Percentiles rank a stretch among this genome's conserved stretches.
Conservation (phyloP, 2,888 invertebrate genomes). For the Ornithoptera priamus region DNA sequence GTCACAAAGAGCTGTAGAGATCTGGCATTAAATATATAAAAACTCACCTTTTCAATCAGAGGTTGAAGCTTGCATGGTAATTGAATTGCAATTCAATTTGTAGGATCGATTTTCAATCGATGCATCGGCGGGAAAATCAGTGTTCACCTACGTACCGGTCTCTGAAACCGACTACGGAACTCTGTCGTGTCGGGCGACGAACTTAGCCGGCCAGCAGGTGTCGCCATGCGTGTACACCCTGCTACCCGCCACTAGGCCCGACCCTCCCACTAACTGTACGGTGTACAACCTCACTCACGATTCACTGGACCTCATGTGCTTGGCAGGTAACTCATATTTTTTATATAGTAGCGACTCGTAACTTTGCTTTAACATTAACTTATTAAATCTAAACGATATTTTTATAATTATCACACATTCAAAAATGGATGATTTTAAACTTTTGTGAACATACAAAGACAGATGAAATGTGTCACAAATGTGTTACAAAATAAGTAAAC, state of each 20-base stretch:
- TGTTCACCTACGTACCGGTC: slow-evolving; percentile 88
- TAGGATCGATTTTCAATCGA: slow-evolving; percentile 81
- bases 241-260: slow-evolving; percentile 88
- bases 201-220: slow-evolving; percentile 85
- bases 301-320: slow-evolving; percentile 86
- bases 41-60: too few species aligned
- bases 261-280: slow-evolving; percentile 88
- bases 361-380: too few species aligned
- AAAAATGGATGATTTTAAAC: too few species aligned
- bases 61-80: too few species aligned
- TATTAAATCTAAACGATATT: too few species aligned
- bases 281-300: slow-evolving; percentile 88
- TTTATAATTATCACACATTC: too few species aligned
- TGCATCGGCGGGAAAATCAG: slow-evolving; percentile 79
- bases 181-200: slow-evolving; percentile 86
- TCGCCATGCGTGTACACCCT: slow-evolving; percentile 88
- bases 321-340: slow-evolving; percentile 60
- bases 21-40: too few species aligned
- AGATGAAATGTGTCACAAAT: too few species aligned
- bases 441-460: too few species aligned
- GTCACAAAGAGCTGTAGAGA: too few species aligned
- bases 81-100: background rate
- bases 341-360: too few species aligned
- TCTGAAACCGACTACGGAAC: slow-evolving; percentile 90
- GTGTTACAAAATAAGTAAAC: too few species aligned